phyloP scores from a whole-genome alignment of 2,888 invertebrate species.

The Phortica magna region DNA sequence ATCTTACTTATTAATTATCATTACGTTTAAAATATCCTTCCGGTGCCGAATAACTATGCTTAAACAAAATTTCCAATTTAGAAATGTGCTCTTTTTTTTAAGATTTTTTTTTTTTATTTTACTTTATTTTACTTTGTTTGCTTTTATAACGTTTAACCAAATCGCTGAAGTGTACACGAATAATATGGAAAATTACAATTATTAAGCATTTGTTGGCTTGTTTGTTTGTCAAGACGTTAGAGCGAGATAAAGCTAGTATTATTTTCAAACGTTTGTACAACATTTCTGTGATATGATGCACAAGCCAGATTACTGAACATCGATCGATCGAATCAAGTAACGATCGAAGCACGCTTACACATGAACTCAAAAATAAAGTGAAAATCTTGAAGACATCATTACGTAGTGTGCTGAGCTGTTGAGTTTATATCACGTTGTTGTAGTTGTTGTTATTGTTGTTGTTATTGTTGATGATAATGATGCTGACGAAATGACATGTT shows the following conservation, averaged over 20 bases:
- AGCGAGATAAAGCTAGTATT: constrained; percentile 47
- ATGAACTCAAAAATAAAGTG: constrained; percentile 51
- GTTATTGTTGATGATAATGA: constrained; percentile 24
- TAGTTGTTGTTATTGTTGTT: background rate
- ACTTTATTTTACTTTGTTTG: background rate
- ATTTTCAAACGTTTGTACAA: background rate
- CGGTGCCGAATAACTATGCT: no score
- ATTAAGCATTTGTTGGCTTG: constrained; percentile 68
- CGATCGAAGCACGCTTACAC: constrained; percentile 56
- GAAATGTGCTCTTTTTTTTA: no score
- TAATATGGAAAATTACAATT: constrained; percentile 70
- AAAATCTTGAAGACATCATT: constrained; percentile 47
- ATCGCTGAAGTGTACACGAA: constrained; percentile 48
- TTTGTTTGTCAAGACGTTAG: constrained; percentile 61
- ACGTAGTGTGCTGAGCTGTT: constrained; percentile 58
- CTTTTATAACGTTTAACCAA: background rate
- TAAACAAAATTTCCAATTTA: no score
- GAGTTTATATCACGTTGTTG: background rate
- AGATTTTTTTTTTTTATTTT: background rate
- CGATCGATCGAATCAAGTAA: constrained; percentile 57
- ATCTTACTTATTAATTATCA: no score
- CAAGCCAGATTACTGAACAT: constrained; percentile 40
- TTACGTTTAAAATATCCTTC: no score
- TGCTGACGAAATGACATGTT: constrained; percentile 32
- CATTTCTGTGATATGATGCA: constrained; percentile 69